A percentile compares a stretch with the other conserved stretches of the same genome.
These are phyloP conservation scores for Meteorus cinctellus DNA, from an alignment of 2,888 invertebrate genomes.

Conservation along the genomic window DNA sequence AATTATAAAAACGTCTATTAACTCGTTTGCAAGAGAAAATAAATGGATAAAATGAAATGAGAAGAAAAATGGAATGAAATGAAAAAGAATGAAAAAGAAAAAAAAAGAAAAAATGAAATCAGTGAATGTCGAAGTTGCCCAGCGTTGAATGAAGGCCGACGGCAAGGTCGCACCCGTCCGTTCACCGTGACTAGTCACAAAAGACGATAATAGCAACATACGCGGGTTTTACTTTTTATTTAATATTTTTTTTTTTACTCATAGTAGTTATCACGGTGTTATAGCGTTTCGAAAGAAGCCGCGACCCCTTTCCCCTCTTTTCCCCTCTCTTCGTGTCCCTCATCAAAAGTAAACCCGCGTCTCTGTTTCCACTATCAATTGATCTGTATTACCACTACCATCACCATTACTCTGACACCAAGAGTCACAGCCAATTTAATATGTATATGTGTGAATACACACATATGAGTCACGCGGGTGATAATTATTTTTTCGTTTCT, in stretches of 20 bases:
- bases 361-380: constrained; percentile 34
- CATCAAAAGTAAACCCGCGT: constrained; percentile 21
- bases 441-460: neutral
- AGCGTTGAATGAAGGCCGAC: constrained; percentile 55
- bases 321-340: neutral
- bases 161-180: constrained; percentile 57
- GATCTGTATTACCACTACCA: constrained; percentile 36
- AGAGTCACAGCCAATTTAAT: constrained; percentile 14
- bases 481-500: constrained; percentile 39
- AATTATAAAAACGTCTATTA: constrained; percentile 11
- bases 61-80: constrained; percentile 27
- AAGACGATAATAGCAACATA: constrained; percentile 46
- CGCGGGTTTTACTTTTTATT: constrained; percentile 36
- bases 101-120: constrained; percentile 32
- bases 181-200: constrained; percentile 53
- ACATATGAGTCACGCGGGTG: constrained; percentile 44
- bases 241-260: neutral
- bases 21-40: neutral
- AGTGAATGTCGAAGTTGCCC: constrained; percentile 43
- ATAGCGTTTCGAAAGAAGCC: constrained; percentile 47
- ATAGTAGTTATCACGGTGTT: constrained; percentile 38
- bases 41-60: neutral
- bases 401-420: constrained; percentile 14
- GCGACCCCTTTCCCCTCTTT: constrained; percentile 17
- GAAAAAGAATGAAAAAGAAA: constrained; percentile 18